phyloP scores from a whole-genome alignment of 2,113 vertebrate genomes.

The Echinops telfairi region DNA sequence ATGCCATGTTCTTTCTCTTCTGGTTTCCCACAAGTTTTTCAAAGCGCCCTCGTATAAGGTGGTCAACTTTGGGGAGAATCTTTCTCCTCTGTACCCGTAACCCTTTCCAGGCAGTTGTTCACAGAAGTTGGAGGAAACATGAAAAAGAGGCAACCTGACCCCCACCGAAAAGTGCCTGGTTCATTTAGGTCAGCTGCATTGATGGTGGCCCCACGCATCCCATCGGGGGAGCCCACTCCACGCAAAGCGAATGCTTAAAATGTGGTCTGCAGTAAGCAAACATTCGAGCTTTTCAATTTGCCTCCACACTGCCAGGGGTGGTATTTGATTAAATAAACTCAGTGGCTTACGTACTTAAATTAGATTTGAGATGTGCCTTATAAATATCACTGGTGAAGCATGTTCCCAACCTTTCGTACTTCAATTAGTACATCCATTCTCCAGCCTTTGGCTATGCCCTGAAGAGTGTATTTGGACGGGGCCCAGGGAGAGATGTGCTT shows the following conservation, averaged over 20 bases:
- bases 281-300: constrained; percentile 64
- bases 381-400: constrained; percentile 80
- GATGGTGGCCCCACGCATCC: constrained; percentile 45
- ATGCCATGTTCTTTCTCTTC: too few species aligned
- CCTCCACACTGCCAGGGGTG: constrained; percentile 80
- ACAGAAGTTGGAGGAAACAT: neutral
- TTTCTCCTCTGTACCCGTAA: neutral
- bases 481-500: constrained; percentile 78
- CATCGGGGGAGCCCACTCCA: constrained; percentile 66
- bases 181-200: neutral
- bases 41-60: too few species aligned
- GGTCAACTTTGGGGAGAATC: neutral
- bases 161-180: neutral
- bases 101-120: neutral
- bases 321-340: constrained; percentile 81
- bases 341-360: constrained; percentile 76
- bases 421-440: constrained; percentile 81
- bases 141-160: neutral
- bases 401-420: constrained; percentile 68
- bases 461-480: constrained; percentile 86
- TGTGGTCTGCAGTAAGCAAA: constrained; percentile 68
- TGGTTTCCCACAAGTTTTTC: too few species aligned
- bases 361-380: constrained; percentile 78
- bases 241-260: constrained; percentile 66
- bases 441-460: constrained; percentile 88